Conservation (phyloP, 2,888 invertebrate species). For the Zaprionus lineosus region DNA sequence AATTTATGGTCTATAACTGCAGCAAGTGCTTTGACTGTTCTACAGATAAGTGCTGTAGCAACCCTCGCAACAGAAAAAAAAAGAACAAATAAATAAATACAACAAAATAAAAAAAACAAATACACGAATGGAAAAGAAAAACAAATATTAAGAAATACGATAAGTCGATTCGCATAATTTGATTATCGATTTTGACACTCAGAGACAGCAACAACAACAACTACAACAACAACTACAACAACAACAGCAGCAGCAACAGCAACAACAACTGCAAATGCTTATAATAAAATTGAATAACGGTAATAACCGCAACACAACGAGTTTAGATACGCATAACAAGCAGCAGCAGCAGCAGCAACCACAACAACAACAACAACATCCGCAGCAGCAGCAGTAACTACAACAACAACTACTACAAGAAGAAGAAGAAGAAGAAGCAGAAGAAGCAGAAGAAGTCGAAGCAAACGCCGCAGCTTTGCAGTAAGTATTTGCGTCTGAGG, state of each 20-base stretch:
- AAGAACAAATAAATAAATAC: neutral
- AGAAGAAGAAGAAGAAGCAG: conserved; percentile 34
- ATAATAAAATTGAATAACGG: conserved; percentile 45
- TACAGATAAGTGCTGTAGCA: conserved; percentile 7
- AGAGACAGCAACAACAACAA: conserved; percentile 19
- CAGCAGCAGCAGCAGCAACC: conserved; percentile 30
- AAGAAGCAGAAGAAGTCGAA: conserved; percentile 25
- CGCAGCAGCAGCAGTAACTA: conserved; percentile 14
- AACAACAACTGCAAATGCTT: conserved; percentile 20
- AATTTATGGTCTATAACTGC: conserved; percentile 28
- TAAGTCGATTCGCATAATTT: conserved; percentile 24
- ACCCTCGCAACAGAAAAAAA: neutral
- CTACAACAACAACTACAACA: conserved; percentile 11
- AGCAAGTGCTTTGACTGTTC: conserved; percentile 32
- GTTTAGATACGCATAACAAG: conserved; percentile 25
- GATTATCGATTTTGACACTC: conserved; percentile 45
- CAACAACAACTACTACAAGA: conserved; percentile 19
- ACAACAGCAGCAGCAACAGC: neutral
- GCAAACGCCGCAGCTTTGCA: conserved; percentile 51
- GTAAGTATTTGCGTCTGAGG: conserved; percentile 65
- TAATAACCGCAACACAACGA: conserved; percentile 36
- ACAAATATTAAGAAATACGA: too few species aligned
- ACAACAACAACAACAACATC: conserved; percentile 30
- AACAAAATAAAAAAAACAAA: conserved; percentile 14
- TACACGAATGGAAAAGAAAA: too few species aligned